Base-by-base conservation (phyloP, 2,888 invertebrate species). In the Chalcis sispes region DNA sequence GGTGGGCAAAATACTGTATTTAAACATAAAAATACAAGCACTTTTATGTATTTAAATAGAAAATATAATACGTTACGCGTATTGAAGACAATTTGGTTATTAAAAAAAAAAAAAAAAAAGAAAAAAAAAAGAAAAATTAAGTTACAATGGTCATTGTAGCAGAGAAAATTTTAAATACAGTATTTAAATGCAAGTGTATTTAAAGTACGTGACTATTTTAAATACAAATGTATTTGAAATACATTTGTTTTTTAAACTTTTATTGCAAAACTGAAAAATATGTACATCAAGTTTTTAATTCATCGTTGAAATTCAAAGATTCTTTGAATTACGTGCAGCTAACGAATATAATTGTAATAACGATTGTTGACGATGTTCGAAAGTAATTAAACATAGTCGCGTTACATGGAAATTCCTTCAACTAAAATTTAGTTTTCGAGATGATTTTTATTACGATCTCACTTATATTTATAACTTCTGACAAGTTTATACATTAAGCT, bases 111-210 rank as follows among this genome's bases (percentile, higher is more conserved):
- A 62, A 25, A 61, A 50, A 67, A 66, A 67, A 64, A 66, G 32
- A 48, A 50, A 2, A 50, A 20, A n/a, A 50, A 50, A 62, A n/a
- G 54, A 62, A 75, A 69, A 75, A 36, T 65, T 54, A 27, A 73
- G 75, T 78, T 78, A 75, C 78, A 78, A 78, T 78, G 78, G 78
- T 78, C 78, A 76, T 78, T 78, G 78, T 78, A 78, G 72, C 73
- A 73, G 13, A 54, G 20, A 7, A 75, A 72, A 70, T 70, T 71
- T 78, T 75, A 74, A 78, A 75, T 76, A 70, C 78, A 75, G 78
- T 75, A 78, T 73, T 78, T 75, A 62, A 73, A 70, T 73, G 58
- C 75, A 73, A 75, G 75, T 78, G 78, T 78, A 78, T 78, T 78
- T 73, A 78, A 78, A 75, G 59, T 75, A 77, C 66, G 66, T 78